These are phyloP conservation scores for Taenaris catops DNA, from an alignment of 2,888 invertebrate species.

Conservation along the genomic window DNA sequence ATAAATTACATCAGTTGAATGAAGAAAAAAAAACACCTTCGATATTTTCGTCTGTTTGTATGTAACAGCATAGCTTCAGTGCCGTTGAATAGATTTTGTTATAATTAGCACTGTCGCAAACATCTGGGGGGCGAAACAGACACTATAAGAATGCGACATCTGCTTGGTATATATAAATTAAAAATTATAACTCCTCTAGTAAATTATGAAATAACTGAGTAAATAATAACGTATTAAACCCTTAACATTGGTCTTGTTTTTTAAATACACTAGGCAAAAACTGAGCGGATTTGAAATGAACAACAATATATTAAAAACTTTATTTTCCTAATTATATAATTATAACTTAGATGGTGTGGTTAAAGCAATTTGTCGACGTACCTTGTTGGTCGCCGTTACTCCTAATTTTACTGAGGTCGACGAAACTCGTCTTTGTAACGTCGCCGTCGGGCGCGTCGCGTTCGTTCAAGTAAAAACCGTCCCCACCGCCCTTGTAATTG, in stretches of 20 bases:
- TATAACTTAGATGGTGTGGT: too few relatives aligned
- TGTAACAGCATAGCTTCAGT: slow-evolving; percentile 10
- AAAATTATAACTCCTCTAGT: too few relatives aligned
- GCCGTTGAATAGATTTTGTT: slow-evolving; percentile 9
- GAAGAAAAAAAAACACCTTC: background rate
- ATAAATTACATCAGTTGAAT: background rate
- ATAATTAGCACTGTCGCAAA: slow-evolving; percentile 6
- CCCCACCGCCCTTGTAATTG: slow-evolving; percentile 56
- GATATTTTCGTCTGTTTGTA: slow-evolving; percentile 7
- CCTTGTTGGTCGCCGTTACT: slow-evolving; percentile 72
- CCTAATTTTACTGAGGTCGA: slow-evolving; percentile 82
- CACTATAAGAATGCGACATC: too few relatives aligned
- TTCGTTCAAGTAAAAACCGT: slow-evolving; percentile 66
- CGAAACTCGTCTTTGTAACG: slow-evolving; percentile 82
- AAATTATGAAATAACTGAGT: too few relatives aligned
- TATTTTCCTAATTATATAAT: too few relatives aligned
- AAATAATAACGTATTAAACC: too few relatives aligned
- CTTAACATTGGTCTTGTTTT: too few relatives aligned
- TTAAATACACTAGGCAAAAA: too few relatives aligned
- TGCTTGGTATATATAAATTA: too few relatives aligned
- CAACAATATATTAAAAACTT: too few relatives aligned
- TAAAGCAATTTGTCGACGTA: slow-evolving; percentile 25
- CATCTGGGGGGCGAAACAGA: slow-evolving; percentile 4
- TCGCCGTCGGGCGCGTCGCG: slow-evolving; percentile 82
- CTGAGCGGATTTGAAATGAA: too few relatives aligned